Conservation (phyloP, 2,888 invertebrate genomes). For the Cephus spinipes region DNA sequence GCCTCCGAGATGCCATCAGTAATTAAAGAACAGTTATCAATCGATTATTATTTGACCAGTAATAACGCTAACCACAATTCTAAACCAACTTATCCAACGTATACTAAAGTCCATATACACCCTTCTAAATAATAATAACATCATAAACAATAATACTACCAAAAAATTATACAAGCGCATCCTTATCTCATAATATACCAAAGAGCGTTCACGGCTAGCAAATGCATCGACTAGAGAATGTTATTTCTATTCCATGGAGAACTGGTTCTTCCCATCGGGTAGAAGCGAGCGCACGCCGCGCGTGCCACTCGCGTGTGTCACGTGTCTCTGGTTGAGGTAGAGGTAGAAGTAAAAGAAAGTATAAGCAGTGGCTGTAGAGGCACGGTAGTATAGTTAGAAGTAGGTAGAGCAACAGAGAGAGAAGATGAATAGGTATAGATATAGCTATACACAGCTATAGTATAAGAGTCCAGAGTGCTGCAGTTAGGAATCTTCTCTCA, state of each 20-base stretch:
- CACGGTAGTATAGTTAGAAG: neutral
- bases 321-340: conserved; percentile 27
- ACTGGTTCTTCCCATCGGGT: conserved; percentile 57
- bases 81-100: neutral
- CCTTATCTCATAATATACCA: neutral
- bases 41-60: conserved; percentile 24
- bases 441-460: neutral
- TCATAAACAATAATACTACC: neutral
- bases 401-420: neutral
- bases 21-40: conserved; percentile 39
- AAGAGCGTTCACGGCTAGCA: neutral
- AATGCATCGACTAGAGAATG: conserved; percentile 8
- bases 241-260: conserved; percentile 33
- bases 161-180: too few species aligned
- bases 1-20: conserved; percentile 32
- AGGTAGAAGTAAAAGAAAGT: conserved; percentile 2
- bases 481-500: neutral
- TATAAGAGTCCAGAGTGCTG: neutral
- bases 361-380: neutral
- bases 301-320: conserved; percentile 66
- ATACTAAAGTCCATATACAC: neutral
- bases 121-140: neutral
- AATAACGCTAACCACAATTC: neutral
- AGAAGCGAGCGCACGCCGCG: conserved; percentile 57
- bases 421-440: neutral